Percentiles rank a stretch among this genome's conserved stretches.
Evolutionary conservation across 1,140 invertebrate genomes (phyloP).

Genomic region (Ephestia elutella): DNA sequence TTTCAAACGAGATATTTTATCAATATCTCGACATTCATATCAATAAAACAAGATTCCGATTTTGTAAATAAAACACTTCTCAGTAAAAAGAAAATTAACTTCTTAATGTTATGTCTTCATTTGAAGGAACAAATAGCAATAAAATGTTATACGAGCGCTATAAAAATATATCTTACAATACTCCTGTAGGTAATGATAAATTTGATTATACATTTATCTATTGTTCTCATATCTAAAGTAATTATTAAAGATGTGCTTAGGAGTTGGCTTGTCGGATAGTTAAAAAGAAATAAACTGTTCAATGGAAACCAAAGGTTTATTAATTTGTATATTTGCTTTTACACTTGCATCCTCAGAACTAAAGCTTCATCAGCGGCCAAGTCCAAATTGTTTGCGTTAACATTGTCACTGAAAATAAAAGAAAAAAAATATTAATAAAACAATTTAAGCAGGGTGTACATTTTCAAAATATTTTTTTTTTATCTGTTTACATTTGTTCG

Average conservation of each 20-base stretch:
- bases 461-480: too few species aligned
- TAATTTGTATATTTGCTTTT: constrained; percentile 10
- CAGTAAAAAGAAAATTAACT: background rate
- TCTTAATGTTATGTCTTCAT: background rate
- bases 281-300: background rate
- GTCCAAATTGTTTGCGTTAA: constrained; percentile 51
- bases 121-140: background rate
- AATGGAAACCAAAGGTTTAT: background rate
- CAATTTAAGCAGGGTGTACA: too few species aligned
- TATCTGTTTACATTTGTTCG: too few species aligned
- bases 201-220: too few species aligned
- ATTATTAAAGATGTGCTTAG: too few species aligned
- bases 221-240: too few species aligned
- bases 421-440: background rate
- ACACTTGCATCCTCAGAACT: constrained; percentile 57
- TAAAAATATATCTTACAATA: background rate
- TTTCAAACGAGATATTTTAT: background rate
- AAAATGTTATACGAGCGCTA: background rate
- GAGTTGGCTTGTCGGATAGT: too few species aligned
- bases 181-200: too few species aligned
- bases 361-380: constrained; percentile 52
- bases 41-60: background rate
- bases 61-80: background rate
- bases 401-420: constrained; percentile 47
- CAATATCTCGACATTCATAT: background rate